Evolutionary conservation across 2,888 invertebrate species (phyloP).

Genomic region (Synergus itoensis): DNA sequence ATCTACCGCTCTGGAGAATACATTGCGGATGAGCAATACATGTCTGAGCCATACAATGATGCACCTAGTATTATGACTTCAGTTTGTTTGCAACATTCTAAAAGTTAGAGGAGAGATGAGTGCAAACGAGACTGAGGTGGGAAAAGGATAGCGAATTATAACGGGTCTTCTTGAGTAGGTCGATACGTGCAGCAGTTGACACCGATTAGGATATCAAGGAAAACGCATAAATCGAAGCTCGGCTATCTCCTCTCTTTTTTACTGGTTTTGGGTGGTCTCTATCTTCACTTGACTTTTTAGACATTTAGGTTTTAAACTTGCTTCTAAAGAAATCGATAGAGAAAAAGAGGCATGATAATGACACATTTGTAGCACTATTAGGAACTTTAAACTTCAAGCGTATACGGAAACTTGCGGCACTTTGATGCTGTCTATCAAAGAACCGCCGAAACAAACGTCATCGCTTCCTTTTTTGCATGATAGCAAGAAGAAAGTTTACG

Average conservation of each 20-base stretch:
- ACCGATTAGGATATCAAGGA: constrained; percentile 72
- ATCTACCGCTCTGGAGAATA: not conserved
- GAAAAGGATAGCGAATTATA: constrained; percentile 62
- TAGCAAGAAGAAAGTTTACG: constrained; percentile 26
- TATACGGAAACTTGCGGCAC: constrained; percentile 30
- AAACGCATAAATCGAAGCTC: constrained; percentile 59
- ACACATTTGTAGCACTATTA: constrained; percentile 14
- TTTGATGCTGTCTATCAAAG: constrained; percentile 38
- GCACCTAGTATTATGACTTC: not conserved
- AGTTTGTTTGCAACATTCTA: constrained; percentile 1
- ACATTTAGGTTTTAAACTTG: not conserved
- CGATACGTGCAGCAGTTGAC: constrained; percentile 75
- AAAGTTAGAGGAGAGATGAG: constrained; percentile 8
- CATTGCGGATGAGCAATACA: not conserved
- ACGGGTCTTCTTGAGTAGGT: constrained; percentile 76
- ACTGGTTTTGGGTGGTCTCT: constrained; percentile 36
- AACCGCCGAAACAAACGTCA: constrained; percentile 25
- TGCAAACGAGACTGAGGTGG: not conserved
- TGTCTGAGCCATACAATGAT: not conserved
- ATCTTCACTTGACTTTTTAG: constrained; percentile 17
- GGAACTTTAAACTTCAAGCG: not conserved
- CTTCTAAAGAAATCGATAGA: not conserved
- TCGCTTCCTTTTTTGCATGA: constrained; percentile 18
- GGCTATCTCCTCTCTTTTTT: constrained; percentile 22
- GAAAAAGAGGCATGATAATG: constrained; percentile 22